These are phyloP conservation scores for Vimba vimba DNA, from an alignment of 2,113 vertebrate genomes.

Conservation along the genomic window DNA sequence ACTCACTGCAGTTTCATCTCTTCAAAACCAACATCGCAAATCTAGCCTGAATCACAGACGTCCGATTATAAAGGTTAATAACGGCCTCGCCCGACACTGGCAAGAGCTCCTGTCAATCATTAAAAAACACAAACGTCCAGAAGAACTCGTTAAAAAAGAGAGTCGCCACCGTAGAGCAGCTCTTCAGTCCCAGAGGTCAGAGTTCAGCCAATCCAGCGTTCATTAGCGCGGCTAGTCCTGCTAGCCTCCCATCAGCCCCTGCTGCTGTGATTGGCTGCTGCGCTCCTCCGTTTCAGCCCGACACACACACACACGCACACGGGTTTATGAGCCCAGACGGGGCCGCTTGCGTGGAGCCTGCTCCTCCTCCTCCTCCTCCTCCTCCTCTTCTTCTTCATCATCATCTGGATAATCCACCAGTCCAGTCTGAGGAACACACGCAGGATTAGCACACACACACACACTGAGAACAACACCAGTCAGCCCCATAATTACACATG, in stretches of 20 bases:
- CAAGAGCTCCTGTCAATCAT: background rate
- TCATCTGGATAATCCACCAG: conserved; percentile 98
- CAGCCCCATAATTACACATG: no score
- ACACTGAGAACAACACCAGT: no score
- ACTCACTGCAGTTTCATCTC: conserved; percentile 70
- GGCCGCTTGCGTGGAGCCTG: conserved; percentile 93
- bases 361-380: conserved; percentile 78
- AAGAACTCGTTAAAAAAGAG: conserved; percentile 11
- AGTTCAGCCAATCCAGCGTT: conserved; percentile 81
- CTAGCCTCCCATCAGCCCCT: conserved; percentile 71
- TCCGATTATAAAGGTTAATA: conserved; percentile 62
- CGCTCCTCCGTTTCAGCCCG: conserved; percentile 75
- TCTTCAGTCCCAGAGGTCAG: conserved; percentile 66
- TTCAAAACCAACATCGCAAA: conserved; percentile 74
- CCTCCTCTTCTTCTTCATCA: conserved; percentile 90
- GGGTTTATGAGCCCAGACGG: conserved; percentile 90
- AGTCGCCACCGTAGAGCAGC: background rate
- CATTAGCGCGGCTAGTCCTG: conserved; percentile 78
- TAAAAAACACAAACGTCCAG: conserved; percentile 10
- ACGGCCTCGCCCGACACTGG: no score
- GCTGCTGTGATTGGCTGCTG: background rate
- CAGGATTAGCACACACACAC: no score
- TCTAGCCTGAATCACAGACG: conserved; percentile 36
- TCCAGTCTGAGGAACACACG: conserved; percentile 77
- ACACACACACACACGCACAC: conserved; percentile 71